Percentiles rank a stretch among this genome's conserved stretches.
Conservation (phyloP, 2,113 vertebrate species). For the Grammomys surdaster region DNA sequence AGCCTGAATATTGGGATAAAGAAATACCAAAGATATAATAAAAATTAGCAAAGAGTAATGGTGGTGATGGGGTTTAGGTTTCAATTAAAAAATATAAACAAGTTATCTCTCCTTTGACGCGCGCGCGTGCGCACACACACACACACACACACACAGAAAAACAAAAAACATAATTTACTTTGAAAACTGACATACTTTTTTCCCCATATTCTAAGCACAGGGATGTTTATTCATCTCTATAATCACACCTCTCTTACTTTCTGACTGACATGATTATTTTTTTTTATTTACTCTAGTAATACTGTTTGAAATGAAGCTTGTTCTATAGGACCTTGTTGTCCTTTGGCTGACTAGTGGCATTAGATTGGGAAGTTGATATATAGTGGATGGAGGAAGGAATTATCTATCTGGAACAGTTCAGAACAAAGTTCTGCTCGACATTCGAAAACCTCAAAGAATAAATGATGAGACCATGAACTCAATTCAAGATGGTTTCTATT, state of each 20-base stretch:
- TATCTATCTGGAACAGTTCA: background rate
- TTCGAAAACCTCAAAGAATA: background rate
- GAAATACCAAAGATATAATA: background rate
- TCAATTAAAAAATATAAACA: background rate
- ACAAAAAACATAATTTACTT: background rate
- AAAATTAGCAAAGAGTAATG: background rate
- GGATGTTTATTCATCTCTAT: background rate
- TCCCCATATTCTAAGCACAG: background rate
- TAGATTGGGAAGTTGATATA: background rate
- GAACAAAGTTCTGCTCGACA: background rate
- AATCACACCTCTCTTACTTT: too few species aligned
- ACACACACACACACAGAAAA: too few species aligned
- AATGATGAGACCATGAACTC: background rate
- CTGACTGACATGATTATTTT: background rate
- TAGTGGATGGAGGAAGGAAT: background rate
- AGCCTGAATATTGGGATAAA: background rate
- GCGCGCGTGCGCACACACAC: too few species aligned
- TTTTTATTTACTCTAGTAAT: background rate
- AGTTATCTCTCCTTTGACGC: too few species aligned
- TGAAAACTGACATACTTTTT: background rate
- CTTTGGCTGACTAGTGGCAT: background rate
- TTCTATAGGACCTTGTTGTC: background rate
- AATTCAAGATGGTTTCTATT: background rate
- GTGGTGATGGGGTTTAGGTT: background rate
- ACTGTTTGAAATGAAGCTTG: background rate